These are phyloP conservation scores for Leuciscus idus DNA, from an alignment of 2,113 vertebrate species.

Conservation along the genomic window DNA sequence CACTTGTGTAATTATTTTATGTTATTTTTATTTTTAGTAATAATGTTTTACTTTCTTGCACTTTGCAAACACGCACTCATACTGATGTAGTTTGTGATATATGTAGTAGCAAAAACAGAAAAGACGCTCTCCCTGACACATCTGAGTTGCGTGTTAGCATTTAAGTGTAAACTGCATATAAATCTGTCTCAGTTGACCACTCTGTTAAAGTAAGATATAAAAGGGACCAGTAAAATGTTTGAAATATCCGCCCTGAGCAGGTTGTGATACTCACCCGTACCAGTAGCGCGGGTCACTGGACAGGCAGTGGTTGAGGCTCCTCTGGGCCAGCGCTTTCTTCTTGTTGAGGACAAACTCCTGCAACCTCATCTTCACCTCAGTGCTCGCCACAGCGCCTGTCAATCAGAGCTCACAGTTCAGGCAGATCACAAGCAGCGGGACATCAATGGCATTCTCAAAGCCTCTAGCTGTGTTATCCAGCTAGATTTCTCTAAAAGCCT, in stretches of 20 bases:
- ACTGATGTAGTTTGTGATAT: too few relatives aligned
- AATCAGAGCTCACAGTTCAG: conserved; percentile 36
- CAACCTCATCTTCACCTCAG: conserved; percentile 96
- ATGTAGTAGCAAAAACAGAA: too few relatives aligned
- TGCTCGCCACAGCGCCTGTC: conserved; percentile 95
- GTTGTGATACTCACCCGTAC: conserved; percentile 88
- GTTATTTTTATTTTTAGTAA: too few relatives aligned
- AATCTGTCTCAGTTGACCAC: neutral
- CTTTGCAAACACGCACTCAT: too few relatives aligned
- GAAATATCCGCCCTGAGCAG: neutral
- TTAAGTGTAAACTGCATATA: neutral
- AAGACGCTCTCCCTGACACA: neutral
- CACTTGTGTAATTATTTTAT: neutral
- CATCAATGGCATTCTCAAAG: conserved; percentile 12
- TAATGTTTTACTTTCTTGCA: too few relatives aligned
- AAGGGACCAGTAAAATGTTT: neutral
- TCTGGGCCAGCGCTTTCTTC: conserved; percentile 95
- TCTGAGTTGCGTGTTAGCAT: neutral
- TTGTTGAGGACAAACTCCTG: conserved; percentile 98
- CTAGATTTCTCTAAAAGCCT: conserved; percentile 9
- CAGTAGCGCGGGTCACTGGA: conserved; percentile 93
- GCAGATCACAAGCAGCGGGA: neutral
- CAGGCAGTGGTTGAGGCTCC: conserved; percentile 94
- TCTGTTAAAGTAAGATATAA: neutral
- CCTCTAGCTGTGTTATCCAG: neutral